A percentile compares a stretch with the other conserved stretches of the same genome.
Evolutionary conservation across 2,113 vertebrate species (phyloP).

Genomic region (Ornithorhynchus anatinus): DNA sequence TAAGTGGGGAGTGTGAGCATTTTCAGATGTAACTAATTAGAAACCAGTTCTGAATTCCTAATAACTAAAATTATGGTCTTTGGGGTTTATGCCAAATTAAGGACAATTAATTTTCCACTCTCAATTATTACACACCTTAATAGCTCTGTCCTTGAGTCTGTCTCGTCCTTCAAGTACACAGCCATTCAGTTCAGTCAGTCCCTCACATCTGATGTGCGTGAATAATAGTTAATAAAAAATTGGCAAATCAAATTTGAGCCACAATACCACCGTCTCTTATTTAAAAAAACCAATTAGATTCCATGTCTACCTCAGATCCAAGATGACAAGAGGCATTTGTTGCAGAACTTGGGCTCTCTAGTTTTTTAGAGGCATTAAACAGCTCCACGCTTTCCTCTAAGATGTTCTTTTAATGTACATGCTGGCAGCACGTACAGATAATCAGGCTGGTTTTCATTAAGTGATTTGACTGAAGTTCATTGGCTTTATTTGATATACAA

Average conservation of each 20-base stretch:
- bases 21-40: constrained; percentile 44
- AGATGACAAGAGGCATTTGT: constrained; percentile 56
- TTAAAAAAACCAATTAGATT: constrained; percentile 51
- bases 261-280: constrained; percentile 44
- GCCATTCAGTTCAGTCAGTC: constrained; percentile 51
- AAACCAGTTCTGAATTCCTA: constrained; percentile 65
- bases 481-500: constrained; percentile 64
- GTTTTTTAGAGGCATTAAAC: constrained; percentile 59
- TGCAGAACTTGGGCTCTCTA: constrained; percentile 43
- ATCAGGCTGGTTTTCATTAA: constrained; percentile 60
- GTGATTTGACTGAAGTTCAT: constrained; percentile 54
- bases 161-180: constrained; percentile 61
- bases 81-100: constrained; percentile 77
- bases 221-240: constrained; percentile 61
- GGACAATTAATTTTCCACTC: constrained; percentile 76
- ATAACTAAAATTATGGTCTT: constrained; percentile 61
- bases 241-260: constrained; percentile 46
- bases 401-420: constrained; percentile 54
- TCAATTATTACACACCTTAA: constrained; percentile 70
- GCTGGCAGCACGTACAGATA: constrained; percentile 52
- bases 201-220: constrained; percentile 61
- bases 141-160: constrained; percentile 73
- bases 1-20: not conserved
- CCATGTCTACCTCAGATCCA: constrained; percentile 50
- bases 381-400: constrained; percentile 58